Evolutionary conservation across 2,113 vertebrate species (phyloP), one percentile per base, ranked within the genome.

Genomic region (Cephalopholis sonnerati): DNA sequence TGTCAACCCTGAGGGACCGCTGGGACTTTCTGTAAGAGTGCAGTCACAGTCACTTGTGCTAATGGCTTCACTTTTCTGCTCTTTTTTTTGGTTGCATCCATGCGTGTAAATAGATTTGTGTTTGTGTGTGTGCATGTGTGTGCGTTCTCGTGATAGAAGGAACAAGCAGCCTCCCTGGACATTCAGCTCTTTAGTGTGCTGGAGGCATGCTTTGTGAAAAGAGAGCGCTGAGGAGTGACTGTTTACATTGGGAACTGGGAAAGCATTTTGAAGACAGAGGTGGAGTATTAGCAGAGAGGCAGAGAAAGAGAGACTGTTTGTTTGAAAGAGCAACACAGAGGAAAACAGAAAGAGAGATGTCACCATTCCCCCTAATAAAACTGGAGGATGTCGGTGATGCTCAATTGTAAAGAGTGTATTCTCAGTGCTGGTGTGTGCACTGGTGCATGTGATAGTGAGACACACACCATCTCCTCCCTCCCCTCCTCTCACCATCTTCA

Each of bases 1-100:
- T 70, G 83, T 85, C 85, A 64, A 48, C 82, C 80, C 88, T 74
- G 77, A 88, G 79, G 85, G 77, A 69, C 82, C 18, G 66, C 82
- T 64, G 36, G 65, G 85, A 65, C 59, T 79, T 64, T 79, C 71
- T 77, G 15, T 72, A 50, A 65, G 66, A 79, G 59, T n/a, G 57
- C 69, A 81, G 78, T n/a, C 44, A 63, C 25, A n/a, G 25, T 67
- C 29, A 36, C 54, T 68, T 25, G 36, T 68, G 54, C 63, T 65
- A 72, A 77, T 65, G 41, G 44, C 62, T 65, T 72, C 32, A 64
- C 69, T 74, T 50, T 73, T 24, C 11, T 20, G 5, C 48, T 57
- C 16, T 27, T 11, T 69, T 54, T 51, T 36, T 36, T 36, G 32
- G 15, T 72, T 55, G 18, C 65, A 70, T 46, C 36, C 17, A 44